Evolutionary conservation across 2,797 vertebrate genomes (phyloP).

Genomic region (Arctocebus calabarensis): DNA sequence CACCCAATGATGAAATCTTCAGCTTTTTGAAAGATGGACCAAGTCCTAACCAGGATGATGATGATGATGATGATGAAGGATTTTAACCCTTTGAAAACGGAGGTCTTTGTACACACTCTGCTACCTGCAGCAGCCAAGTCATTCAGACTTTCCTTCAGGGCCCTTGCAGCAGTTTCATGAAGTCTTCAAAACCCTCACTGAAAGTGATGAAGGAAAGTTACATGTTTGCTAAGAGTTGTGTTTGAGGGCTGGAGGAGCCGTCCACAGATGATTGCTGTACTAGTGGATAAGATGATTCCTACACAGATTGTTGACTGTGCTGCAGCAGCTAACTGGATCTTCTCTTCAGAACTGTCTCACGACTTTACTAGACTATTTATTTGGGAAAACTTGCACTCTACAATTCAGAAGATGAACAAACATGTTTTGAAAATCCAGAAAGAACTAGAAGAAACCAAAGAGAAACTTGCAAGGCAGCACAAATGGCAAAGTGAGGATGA

Average conservation of each 20-base stretch:
- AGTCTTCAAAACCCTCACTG: constrained; percentile 95
- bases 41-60: constrained; percentile 98
- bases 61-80: constrained; percentile 97
- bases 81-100: constrained; percentile 98
- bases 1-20: constrained; percentile 96
- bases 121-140: constrained; percentile 97
- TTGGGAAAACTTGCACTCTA: constrained; percentile 99
- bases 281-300: constrained; percentile 98
- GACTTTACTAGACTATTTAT: constrained; percentile 98
- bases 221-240: constrained; percentile 95
- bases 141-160: constrained; percentile 99
- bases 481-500: constrained; percentile 94
- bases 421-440: constrained; percentile 98
- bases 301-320: constrained; percentile 99
- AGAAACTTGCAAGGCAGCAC: constrained; percentile 96
- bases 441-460: constrained; percentile 97
- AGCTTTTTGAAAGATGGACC: constrained; percentile 95
- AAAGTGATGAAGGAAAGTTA: constrained; percentile 97
- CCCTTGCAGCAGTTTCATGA: constrained; percentile 99
- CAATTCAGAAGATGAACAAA: constrained; percentile 99
- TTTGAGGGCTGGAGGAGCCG: constrained; percentile 98
- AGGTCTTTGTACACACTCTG: constrained; percentile 98
- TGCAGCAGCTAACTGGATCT: constrained; percentile 99
- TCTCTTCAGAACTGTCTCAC: constrained; percentile 96
- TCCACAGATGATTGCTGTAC: constrained; percentile 97